Evolutionary conservation across 1,140 invertebrate genomes (phyloP).

Genomic region (Chionoecetes opilio): DNA sequence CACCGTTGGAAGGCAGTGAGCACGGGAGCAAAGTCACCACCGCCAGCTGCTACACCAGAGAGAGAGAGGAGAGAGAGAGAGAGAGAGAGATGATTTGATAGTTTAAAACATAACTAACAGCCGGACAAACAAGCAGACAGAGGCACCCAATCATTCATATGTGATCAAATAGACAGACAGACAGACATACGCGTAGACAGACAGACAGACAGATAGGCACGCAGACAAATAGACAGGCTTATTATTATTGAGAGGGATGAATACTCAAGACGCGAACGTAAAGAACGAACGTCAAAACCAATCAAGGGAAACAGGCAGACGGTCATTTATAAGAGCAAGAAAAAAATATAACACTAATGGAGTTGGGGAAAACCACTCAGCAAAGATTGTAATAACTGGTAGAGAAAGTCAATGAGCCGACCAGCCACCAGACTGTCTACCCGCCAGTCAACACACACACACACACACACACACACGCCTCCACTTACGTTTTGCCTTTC

Average conservation of each 20-base stretch:
- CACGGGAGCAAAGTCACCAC: background rate
- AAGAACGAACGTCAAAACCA: background rate
- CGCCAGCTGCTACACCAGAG: background rate
- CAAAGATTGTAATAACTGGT: no score
- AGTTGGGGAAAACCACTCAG: no score
- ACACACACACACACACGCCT: background rate
- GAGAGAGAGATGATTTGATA: background rate
- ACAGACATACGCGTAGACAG: background rate
- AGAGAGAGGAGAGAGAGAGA: conserved; percentile 53
- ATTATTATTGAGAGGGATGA: background rate
- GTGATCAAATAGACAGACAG: background rate
- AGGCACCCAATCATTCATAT: background rate
- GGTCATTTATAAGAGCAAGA: no score
- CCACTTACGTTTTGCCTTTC: background rate
- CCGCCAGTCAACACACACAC: conserved; percentile 36
- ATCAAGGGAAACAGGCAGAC: no score
- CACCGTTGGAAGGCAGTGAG: background rate
- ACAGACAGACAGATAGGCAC: background rate
- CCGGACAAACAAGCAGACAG: background rate
- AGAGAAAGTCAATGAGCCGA: no score
- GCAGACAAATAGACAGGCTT: background rate
- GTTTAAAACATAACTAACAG: background rate
- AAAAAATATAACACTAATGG: no score
- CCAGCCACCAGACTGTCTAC: no score
- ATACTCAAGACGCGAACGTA: background rate